These are phyloP conservation scores for Drosophila pallidifrons DNA, from an alignment of 1,140 invertebrate genomes.

Conservation along the genomic window DNA sequence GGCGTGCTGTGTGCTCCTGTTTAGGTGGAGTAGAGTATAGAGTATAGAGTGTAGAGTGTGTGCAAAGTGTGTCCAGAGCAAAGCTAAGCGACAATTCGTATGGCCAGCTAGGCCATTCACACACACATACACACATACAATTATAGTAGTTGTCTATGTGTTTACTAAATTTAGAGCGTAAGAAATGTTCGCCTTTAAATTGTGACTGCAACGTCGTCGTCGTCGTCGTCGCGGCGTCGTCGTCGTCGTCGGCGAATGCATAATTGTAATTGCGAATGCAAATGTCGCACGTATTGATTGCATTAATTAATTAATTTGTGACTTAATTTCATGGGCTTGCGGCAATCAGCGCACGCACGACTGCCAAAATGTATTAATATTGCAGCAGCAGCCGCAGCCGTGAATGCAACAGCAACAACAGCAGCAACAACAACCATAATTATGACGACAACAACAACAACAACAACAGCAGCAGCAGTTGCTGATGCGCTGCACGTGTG, in stretches of 20 bases:
- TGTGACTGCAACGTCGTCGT: slow-evolving; percentile 10
- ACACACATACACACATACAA: slow-evolving; percentile 22
- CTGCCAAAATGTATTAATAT: slow-evolving; percentile 80
- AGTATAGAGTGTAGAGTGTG: neutral
- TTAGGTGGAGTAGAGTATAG: slow-evolving; percentile 37
- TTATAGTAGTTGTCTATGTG: slow-evolving; percentile 15
- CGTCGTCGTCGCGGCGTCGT: neutral
- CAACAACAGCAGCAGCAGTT: slow-evolving; percentile 4
- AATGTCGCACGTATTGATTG: slow-evolving; percentile 83
- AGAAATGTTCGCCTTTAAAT: slow-evolving; percentile 58
- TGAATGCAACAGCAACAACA: slow-evolving; percentile 41
- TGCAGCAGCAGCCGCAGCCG: slow-evolving; percentile 50
- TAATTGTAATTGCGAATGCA: slow-evolving; percentile 80
- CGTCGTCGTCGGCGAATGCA: slow-evolving; percentile 39
- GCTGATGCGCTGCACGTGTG: slow-evolving; percentile 56
- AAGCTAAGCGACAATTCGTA: slow-evolving; percentile 14
- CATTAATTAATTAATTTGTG: slow-evolving; percentile 85
- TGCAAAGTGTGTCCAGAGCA: slow-evolving; percentile 35
- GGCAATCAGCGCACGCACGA: slow-evolving; percentile 79
- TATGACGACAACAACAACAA: slow-evolving; percentile 23
- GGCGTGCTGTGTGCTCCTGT: slow-evolving; percentile 55
- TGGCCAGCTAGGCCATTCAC: slow-evolving; percentile 2
- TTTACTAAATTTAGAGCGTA: slow-evolving; percentile 64
- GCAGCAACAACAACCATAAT: slow-evolving; percentile 26
- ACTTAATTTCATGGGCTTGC: slow-evolving; percentile 83